Conservation (phyloP, 2,797 vertebrate genomes). For the Champsocephalus esox region DNA sequence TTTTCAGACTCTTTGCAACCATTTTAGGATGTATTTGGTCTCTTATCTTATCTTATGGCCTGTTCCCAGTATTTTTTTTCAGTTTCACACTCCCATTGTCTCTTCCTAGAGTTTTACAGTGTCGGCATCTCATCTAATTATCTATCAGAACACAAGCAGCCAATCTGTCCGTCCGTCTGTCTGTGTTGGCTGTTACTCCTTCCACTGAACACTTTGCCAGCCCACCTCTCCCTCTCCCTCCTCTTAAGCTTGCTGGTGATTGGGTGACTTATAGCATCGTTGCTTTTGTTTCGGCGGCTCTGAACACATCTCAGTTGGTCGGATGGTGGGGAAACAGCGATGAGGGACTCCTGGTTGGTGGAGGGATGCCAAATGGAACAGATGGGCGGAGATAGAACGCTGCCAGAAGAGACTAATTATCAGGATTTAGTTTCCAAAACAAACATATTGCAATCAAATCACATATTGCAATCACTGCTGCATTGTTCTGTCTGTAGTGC, state of each 20-base stretch:
- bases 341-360: slow-evolving; percentile 78
- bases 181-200: slow-evolving; percentile 59
- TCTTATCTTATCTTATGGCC: slow-evolving; percentile 28
- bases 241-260: slow-evolving; percentile 41
- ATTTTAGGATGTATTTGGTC: neutral
- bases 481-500: slow-evolving; percentile 65
- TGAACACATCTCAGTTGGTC: slow-evolving; percentile 68
- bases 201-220: slow-evolving; percentile 56
- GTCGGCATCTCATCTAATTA: slow-evolving; percentile 77
- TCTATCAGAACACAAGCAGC: slow-evolving; percentile 75
- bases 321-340: slow-evolving; percentile 67
- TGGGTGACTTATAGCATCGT: slow-evolving; percentile 53
- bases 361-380: slow-evolving; percentile 83
- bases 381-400: slow-evolving; percentile 78
- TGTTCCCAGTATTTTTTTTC: slow-evolving; percentile 4
- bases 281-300: slow-evolving; percentile 46
- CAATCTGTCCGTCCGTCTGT: slow-evolving; percentile 79
- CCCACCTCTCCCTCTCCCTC: slow-evolving; percentile 5
- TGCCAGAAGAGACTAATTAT: slow-evolving; percentile 86
- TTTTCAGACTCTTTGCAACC: no score
- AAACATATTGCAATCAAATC: slow-evolving; percentile 89
- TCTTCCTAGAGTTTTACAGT: slow-evolving; percentile 54
- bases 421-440: slow-evolving; percentile 83
- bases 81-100: slow-evolving; percentile 45
- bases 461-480: slow-evolving; percentile 79